Conservation (phyloP, 2,888 invertebrate species). For the Drosophila nr. perissopoda region DNA sequence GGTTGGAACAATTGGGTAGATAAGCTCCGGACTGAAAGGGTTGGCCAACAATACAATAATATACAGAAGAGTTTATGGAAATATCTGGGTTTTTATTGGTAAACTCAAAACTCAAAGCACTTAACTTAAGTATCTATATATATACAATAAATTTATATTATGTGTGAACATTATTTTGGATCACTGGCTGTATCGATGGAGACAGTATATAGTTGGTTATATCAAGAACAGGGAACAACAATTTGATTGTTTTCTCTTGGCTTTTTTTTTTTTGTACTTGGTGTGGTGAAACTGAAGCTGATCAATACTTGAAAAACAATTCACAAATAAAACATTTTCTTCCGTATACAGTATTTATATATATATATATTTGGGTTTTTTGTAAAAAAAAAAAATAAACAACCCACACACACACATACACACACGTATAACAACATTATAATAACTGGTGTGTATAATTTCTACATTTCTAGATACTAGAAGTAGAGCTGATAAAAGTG, state of each 20-base stretch:
- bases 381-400: slow-evolving; percentile 4
- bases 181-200: slow-evolving; percentile 3
- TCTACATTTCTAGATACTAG: slow-evolving; percentile 60
- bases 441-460: slow-evolving; percentile 21
- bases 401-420: slow-evolving; percentile 7
- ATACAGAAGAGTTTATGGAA: background rate
- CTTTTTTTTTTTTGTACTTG: background rate
- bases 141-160: background rate
- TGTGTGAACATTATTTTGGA: background rate
- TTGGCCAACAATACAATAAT: background rate
- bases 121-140: background rate
- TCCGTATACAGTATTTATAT: slow-evolving; percentile 12
- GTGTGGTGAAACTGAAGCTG: background rate
- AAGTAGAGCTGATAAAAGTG: slow-evolving; percentile 35
- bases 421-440: slow-evolving; percentile 11
- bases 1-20: background rate
- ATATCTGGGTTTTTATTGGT: background rate
- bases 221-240: background rate
- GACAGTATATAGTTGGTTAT: background rate
- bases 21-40: background rate
- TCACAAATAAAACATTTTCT: background rate
- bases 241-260: background rate
- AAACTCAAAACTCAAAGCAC: background rate
- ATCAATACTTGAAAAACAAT: background rate
- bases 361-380: slow-evolving; percentile 17